Evolutionary conservation across 1,140 invertebrate genomes (phyloP), one percentile per base, ranked within the genome.

Genomic region (Trachymyrmex cornetzi): DNA sequence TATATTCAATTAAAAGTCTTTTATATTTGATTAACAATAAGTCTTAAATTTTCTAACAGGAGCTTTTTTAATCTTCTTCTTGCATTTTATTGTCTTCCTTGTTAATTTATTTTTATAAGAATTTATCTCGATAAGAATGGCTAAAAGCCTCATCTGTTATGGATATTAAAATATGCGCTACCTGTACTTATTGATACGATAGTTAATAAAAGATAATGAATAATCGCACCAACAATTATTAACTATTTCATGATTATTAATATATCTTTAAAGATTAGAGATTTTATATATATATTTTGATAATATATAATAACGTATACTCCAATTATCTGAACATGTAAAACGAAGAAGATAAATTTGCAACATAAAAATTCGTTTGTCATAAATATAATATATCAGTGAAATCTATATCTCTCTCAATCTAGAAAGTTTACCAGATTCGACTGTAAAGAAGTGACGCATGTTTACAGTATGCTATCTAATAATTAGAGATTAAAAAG

Each of bases 401-500:
- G n/a, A 57, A 34, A 57, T 69, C 66, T 50, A 69, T 69, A 69
- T 69, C 66, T 69, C 66, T 69, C 22, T 24, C 22, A 24, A n/a
- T 3, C 57, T 44, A 77, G 57, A 77, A 77, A 61, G 55, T 63
- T 55, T 48, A n/a, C 38, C 24, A 19, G 38, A 77, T 63, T 61
- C 38, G 11, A 48, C 19, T 44, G 14, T 19, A 61, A 77, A 74
- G 53, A 57, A 55, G 53, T 27, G 50, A 64, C 38, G 75, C 59
- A 11, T 16, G 24, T 59, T 75, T 75, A 75, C n/a, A 30, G 9
- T 48, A n/a, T 27, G 57, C 11, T 30, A 48, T 63, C 57, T 12
- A 19, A 38, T 77, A 63, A 77, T 77, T 64, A 66, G 24, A 79
- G 61, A 79, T 79, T 50, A 48, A 66, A 66, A 79, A 50, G 59